These are phyloP conservation scores for Petroica traversi DNA, from an alignment of 2,113 vertebrate species.

Conservation along the genomic window DNA sequence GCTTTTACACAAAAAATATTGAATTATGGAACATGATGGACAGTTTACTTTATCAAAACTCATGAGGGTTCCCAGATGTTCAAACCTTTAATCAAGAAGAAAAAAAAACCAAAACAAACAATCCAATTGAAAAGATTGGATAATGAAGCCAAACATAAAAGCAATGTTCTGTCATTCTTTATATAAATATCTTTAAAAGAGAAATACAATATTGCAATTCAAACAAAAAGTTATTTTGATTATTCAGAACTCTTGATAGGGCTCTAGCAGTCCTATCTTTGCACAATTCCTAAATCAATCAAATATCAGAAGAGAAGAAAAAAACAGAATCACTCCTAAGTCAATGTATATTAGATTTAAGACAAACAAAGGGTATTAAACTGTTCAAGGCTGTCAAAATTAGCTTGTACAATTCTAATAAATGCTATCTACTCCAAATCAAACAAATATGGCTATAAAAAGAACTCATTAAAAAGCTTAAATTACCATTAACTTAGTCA, in stretches of 20 bases:
- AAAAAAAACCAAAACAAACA: not conserved
- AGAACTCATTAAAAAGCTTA: not conserved
- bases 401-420: not conserved
- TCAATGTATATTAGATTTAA: not conserved
- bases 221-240: not conserved
- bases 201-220: not conserved
- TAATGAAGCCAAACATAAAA: not conserved
- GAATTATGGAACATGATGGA: not conserved
- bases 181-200: not conserved
- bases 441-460: not conserved
- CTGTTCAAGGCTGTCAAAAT: not conserved
- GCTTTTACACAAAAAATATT: not conserved
- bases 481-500: slow-evolving; percentile 92
- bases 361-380: not conserved
- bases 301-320: not conserved
- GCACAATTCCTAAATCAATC: not conserved
- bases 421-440: not conserved
- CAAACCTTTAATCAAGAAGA: not conserved
- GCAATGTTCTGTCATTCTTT: not conserved
- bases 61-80: not conserved
- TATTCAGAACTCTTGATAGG: not conserved
- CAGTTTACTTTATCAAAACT: not conserved
- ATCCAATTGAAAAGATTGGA: not conserved
- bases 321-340: not conserved
- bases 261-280: not conserved